These are phyloP conservation scores for Gryllus longicercus DNA, from an alignment of 2,888 invertebrate genomes.

Conservation along the genomic window DNA sequence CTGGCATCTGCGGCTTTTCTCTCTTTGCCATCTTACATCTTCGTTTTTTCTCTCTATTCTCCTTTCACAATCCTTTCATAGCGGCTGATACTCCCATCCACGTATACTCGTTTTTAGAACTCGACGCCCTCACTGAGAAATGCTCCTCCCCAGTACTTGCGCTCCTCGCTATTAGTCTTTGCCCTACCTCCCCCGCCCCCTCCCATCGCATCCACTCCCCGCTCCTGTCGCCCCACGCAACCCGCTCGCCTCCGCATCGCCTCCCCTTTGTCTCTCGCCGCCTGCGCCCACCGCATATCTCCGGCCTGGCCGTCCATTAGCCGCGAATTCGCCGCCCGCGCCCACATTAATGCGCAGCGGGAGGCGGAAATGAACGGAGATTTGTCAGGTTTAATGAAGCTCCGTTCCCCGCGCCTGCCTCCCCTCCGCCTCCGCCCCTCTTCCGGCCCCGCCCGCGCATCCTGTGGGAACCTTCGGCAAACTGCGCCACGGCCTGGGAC, in stretches of 20 bases:
- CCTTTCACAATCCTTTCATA: too few species aligned
- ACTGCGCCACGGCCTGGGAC: too few species aligned
- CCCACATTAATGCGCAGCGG: background rate
- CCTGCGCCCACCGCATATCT: background rate
- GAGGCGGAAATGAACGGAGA: background rate
- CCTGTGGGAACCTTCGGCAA: background rate
- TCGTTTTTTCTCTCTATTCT: too few species aligned
- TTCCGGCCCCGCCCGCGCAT: background rate
- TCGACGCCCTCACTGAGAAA: too few species aligned
- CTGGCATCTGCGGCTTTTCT: too few species aligned
- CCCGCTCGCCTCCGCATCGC: background rate
- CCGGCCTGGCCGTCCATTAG: background rate
- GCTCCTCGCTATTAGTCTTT: too few species aligned
- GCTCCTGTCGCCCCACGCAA: background rate
- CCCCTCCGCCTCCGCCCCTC: background rate
- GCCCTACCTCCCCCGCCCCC: background rate
- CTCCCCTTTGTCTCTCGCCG: background rate
- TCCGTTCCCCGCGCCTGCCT: background rate
- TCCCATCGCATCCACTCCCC: background rate
- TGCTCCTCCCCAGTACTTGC: too few species aligned
- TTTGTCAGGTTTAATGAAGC: constrained; percentile 17
- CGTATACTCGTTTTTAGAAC: too few species aligned
- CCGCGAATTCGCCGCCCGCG: background rate
- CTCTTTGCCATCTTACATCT: too few species aligned
- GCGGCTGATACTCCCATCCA: too few species aligned